Evolutionary conservation across 2,797 vertebrate genomes (phyloP).

Genomic region (Dallia pectoralis): DNA sequence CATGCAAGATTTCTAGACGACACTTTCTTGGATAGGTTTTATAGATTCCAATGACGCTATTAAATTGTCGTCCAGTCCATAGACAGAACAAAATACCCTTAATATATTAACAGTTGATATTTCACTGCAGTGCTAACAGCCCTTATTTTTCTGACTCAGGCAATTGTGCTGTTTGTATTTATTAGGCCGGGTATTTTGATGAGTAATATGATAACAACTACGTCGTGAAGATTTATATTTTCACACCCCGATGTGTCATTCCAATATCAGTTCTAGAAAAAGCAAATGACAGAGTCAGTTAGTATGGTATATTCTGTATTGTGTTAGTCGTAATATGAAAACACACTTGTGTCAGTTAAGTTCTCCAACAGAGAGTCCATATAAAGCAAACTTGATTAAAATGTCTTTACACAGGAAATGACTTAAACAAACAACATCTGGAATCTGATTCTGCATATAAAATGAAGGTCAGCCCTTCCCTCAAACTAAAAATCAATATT

Average conservation of each 20-base stretch:
- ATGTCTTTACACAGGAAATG: not conserved
- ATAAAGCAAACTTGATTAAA: not conserved
- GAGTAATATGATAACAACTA: not conserved
- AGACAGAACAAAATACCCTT: conserved; percentile 35
- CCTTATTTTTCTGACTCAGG: not conserved
- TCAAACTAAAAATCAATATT: not conserved
- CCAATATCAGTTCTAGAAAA: not conserved
- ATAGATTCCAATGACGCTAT: conserved; percentile 14
- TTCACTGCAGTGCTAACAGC: conserved; percentile 8
- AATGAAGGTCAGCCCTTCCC: not conserved
- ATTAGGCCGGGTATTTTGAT: too few relatives aligned
- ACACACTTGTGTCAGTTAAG: not conserved
- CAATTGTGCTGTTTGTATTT: not conserved
- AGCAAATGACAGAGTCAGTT: too few relatives aligned
- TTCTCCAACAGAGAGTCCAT: not conserved
- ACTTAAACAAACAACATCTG: not conserved
- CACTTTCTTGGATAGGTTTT: too few relatives aligned
- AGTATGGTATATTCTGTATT: too few relatives aligned
- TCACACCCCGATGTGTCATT: conserved; percentile 8
- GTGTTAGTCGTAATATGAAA: not conserved
- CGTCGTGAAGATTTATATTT: not conserved
- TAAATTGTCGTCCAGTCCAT: conserved; percentile 6
- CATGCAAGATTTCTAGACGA: too few relatives aligned
- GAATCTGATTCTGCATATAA: not conserved
- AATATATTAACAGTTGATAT: conserved; percentile 31